Evolutionary conservation across 2,797 vertebrate species (phyloP), one percentile per base, ranked within the genome.

Genomic region (Coracias cyanogaster): DNA sequence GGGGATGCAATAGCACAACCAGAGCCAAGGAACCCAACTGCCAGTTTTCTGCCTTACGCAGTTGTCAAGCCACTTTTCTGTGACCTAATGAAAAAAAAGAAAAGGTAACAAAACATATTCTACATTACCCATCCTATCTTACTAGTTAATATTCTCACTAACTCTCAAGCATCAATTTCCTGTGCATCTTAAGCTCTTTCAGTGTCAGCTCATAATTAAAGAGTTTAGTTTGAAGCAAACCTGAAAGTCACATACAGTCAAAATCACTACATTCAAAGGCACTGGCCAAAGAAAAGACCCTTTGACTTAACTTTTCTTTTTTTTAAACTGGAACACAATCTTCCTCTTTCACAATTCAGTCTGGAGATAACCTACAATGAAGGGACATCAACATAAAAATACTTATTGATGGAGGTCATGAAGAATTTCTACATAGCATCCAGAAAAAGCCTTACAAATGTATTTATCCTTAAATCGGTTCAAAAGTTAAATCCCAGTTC

Each of bases 371-470:
- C 15, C 74, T 18, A 82, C 35, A 60, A 8, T 2, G 2, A 33
- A 79, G 33, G 43, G 29, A 35, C 3, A 57, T 10, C 55, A 71
- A n/a, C 0, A 12, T 52, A 39, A 82, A 69, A 81, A 76, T 15
- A 55, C 8, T 64, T 61, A 26, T 11, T 84, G 74, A 64, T 48
- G 28, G 46, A 86, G 43, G 45, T 35, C 48, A 82, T 61, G 48
- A 80, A 78, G 52, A 71, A 89, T 79, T 89, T 84, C 58, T 69
- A 33, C 46, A n/a, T n/a, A n/a, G n/a, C n/a, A n/a, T n/a, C 24
- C 22, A 70, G 10, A 25, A 81, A 84, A 90, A 82, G 14, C 22
- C 69, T 83, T 43, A 83, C 11, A 73, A 65, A 81, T 48, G 41
- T 57, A 64, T 72, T 54, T 52, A 33, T 43, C 10, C 55, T 73